Base-by-base conservation (phyloP, 2,113 vertebrate genomes). In the Ascaphus truei region DNA sequence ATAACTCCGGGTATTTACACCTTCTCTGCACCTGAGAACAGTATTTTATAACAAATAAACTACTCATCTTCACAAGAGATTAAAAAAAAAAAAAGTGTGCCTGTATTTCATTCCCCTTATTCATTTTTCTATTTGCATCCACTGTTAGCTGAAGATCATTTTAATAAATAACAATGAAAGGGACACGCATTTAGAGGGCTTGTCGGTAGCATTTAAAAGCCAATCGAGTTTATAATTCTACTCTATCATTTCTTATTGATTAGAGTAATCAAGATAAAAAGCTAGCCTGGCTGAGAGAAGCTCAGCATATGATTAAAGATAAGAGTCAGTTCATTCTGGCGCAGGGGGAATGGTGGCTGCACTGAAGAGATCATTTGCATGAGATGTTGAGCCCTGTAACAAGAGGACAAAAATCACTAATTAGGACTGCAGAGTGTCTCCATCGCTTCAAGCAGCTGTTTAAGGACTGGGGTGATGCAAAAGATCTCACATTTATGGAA, bases 351-450 rank as follows among this genome's bases (percentile, higher is more conserved):
- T 89, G 87, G 90, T 89, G 88, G 77, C 86, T 86, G 84, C 85
- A 89, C 89, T 90, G 91, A 88, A 91, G 90, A 85, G 87, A 85
- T 96, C 91, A 96, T 96, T 98, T 94, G 93, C 93, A 94, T 96
- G 86, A 88, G 87, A 92, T 84, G 86, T 90, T 88, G 90, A 91
- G 92, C 92, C 89, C 88, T 82, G 86, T 85, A 90, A 91, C 86
- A 91, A 92, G 91, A 87, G 91, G 91, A 95, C 92, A 96, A 93
- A 95, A 96, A 97, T 94, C 93, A 94, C 93, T 96, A 96, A 98
- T 97, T 96, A 94, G 89, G 84, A 84, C 81, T 84, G 89, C 91
- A 86, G 89, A 94, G 85, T 83, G 86, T 88, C 88, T 83, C 85
- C 83, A 84, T 86, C 89, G 89, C 80, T 76, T 87, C 85, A 84